Evolutionary conservation across 2,113 vertebrate genomes (phyloP).

Genomic region (Agapornis roseicollis): DNA sequence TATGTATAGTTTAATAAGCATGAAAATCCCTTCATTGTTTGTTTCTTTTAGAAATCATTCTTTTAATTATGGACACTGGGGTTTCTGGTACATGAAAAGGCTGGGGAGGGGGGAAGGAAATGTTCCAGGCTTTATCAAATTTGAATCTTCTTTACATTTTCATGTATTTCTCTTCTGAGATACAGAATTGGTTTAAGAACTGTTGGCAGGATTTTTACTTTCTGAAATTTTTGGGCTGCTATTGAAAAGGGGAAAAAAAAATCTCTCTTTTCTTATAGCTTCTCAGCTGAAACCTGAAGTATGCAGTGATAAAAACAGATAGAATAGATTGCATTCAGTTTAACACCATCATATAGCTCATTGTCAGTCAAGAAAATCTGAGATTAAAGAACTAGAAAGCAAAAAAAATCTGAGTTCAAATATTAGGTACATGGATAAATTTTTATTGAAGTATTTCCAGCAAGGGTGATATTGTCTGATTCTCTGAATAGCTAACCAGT

Average conservation of each 20-base stretch:
- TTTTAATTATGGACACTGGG: constrained; percentile 27
- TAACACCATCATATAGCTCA: constrained; percentile 28
- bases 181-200: background rate
- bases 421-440: constrained; percentile 72
- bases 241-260: background rate
- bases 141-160: constrained; percentile 34
- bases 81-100: constrained; percentile 15
- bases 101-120: background rate
- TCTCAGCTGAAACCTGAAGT: constrained; percentile 48
- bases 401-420: constrained; percentile 64
- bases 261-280: background rate
- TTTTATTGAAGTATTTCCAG: constrained; percentile 70
- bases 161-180: background rate
- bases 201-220: constrained; percentile 23
- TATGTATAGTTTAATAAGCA: constrained; percentile 49
- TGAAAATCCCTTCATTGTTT: constrained; percentile 40
- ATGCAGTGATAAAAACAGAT: constrained; percentile 41
- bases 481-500: constrained; percentile 74
- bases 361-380: constrained; percentile 65
- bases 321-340: constrained; percentile 44
- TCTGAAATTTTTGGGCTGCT: constrained; percentile 19
- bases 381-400: constrained; percentile 56
- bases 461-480: constrained; percentile 73
- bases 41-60: constrained; percentile 53
- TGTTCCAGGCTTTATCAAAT: constrained; percentile 20